These are phyloP conservation scores for Arnoldichthys spilopterus DNA, from an alignment of 2,797 vertebrate genomes.

Conservation along the genomic window DNA sequence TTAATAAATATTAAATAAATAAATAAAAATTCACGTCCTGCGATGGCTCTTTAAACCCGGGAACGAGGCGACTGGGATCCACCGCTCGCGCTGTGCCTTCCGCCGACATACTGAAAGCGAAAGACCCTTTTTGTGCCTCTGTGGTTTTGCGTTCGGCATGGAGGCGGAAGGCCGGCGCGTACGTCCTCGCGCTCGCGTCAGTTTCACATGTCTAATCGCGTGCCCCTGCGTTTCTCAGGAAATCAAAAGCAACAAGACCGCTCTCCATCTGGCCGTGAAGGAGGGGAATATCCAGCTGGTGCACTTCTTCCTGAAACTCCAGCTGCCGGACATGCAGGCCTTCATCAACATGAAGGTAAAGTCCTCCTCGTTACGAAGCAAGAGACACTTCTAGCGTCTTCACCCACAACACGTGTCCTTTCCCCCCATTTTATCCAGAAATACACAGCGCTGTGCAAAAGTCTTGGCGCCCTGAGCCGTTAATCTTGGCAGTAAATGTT, in stretches of 20 bases:
- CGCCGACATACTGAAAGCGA: constrained; percentile 37
- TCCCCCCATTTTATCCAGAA: neutral
- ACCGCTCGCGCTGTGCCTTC: too few species aligned
- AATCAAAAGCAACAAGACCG: constrained; percentile 92
- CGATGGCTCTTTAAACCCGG: neutral
- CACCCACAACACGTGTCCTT: too few species aligned
- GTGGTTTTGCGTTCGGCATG: constrained; percentile 11
- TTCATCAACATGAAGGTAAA: constrained; percentile 93
- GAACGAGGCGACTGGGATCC: neutral
- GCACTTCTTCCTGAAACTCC: constrained; percentile 79
- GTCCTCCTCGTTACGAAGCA: too few species aligned
- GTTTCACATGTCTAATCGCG: constrained; percentile 56
- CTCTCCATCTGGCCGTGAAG: constrained; percentile 89
- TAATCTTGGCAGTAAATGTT: too few species aligned
- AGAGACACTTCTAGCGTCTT: too few species aligned
- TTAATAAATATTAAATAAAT: too few species aligned
- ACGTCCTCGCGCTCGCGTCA: constrained; percentile 18
- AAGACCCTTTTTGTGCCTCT: constrained; percentile 4
- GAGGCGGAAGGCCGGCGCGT: neutral
- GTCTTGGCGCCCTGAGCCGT: too few species aligned
- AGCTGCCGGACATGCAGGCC: constrained; percentile 76
- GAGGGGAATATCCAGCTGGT: constrained; percentile 86
- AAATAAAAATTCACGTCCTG: too few species aligned
- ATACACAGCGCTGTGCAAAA: too few species aligned
- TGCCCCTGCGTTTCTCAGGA: constrained; percentile 77